Evolutionary conservation across 1,140 invertebrate species (phyloP).

Genomic region (Stegodyphus dumicola): DNA sequence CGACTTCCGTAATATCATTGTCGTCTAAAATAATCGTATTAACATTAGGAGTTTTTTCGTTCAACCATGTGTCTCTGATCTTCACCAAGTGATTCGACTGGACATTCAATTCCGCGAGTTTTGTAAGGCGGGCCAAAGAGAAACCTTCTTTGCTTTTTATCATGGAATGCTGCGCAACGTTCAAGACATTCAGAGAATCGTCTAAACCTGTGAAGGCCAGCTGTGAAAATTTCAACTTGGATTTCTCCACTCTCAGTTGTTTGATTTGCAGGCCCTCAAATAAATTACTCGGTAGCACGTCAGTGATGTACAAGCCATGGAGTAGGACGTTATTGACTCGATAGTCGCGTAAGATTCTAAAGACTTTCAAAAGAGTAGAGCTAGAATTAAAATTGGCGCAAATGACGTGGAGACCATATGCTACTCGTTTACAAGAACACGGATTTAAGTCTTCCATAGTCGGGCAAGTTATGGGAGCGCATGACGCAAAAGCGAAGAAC

Average conservation of each 20-base stretch:
- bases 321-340: conserved; percentile 25
- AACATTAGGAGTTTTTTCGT: conserved; percentile 31
- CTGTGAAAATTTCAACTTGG: conserved; percentile 6
- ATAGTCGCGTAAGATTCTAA: conserved; percentile 36
- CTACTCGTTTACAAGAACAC: conserved; percentile 31
- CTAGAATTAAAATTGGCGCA: conserved; percentile 23
- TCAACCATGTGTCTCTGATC: conserved; percentile 32
- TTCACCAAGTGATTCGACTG: background rate
- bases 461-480: conserved; percentile 5
- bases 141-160: conserved; percentile 37
- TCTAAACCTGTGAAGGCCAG: conserved; percentile 37
- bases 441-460: conserved; percentile 10
- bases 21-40: conserved; percentile 24
- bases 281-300: conserved; percentile 5
- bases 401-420: conserved; percentile 11
- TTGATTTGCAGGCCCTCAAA: conserved; percentile 40
- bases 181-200: conserved; percentile 14
- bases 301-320: conserved; percentile 8
- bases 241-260: conserved; percentile 15
- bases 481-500: background rate
- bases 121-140: conserved; percentile 12
- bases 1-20: conserved; percentile 16
- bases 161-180: conserved; percentile 18
- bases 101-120: conserved; percentile 17
- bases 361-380: background rate